These are phyloP conservation scores for Nasonia giraulti DNA, from an alignment of 1,140 invertebrate genomes.

Conservation along the genomic window DNA sequence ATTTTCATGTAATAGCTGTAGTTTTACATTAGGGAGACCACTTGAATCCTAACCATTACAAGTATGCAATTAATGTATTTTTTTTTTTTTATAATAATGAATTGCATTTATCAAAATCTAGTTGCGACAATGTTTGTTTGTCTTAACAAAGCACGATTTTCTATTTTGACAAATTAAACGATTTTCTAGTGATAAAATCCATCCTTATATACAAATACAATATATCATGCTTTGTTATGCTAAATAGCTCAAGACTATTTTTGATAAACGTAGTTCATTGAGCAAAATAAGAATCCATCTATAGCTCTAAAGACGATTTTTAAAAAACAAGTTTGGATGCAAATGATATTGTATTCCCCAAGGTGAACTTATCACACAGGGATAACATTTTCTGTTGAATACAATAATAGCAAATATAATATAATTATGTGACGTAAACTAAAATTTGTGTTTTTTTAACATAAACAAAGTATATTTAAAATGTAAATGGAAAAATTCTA, in stretches of 20 bases:
- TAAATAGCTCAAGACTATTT: neutral
- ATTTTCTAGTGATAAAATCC: neutral
- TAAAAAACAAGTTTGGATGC: neutral
- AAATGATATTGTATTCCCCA: neutral
- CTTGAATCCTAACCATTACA: neutral
- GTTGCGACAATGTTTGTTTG: neutral
- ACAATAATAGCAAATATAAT: neutral
- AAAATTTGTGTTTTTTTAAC: conserved; percentile 23
- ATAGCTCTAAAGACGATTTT: neutral
- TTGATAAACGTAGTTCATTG: neutral
- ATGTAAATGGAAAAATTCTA: conserved; percentile 18
- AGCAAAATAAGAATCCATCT: neutral
- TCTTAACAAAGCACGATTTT: neutral
- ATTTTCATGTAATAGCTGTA: neutral
- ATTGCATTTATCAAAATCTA: conserved; percentile 1
- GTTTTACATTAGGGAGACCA: neutral
- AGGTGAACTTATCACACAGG: conserved; percentile 29
- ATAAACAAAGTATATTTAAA: neutral
- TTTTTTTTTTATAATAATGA: neutral
- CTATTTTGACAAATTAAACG: neutral
- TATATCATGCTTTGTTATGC: neutral
- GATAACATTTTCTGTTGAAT: neutral
- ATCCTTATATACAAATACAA: neutral
- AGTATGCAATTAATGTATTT: neutral
- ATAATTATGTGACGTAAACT: neutral